phyloP scores from a whole-genome alignment of 2,888 invertebrate genomes.

The Mantis religiosa region DNA sequence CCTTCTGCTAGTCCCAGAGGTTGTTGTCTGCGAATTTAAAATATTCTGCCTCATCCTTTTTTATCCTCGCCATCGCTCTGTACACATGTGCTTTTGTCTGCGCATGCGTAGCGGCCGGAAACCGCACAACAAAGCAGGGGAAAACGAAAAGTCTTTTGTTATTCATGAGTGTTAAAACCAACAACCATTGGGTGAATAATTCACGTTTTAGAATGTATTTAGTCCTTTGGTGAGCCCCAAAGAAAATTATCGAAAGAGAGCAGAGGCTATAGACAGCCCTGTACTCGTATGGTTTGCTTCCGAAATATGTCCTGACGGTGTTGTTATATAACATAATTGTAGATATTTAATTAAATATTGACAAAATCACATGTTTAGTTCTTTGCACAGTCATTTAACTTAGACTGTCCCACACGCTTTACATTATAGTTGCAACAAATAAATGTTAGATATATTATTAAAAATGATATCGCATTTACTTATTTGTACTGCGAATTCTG shows the following conservation, averaged over 20 bases:
- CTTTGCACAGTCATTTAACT: too few relatives aligned
- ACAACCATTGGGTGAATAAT: constrained; percentile 28
- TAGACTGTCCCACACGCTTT: too few relatives aligned
- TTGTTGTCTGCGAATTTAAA: constrained; percentile 19
- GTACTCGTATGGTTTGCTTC: too few relatives aligned
- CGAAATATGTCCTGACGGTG: too few relatives aligned
- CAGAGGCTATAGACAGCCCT: neutral
- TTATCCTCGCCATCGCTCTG: neutral
- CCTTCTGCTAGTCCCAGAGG: neutral
- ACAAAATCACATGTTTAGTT: too few relatives aligned
- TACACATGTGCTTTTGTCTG: neutral
- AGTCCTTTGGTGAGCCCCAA: neutral
- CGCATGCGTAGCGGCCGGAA: neutral
- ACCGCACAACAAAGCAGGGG: neutral
- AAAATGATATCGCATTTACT: too few relatives aligned
- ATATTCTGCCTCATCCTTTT: neutral
- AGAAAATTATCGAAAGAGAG: neutral
- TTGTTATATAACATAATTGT: too few relatives aligned
- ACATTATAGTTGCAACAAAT: too few relatives aligned
- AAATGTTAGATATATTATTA: too few relatives aligned
- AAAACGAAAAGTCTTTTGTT: constrained; percentile 24
- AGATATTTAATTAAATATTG: too few relatives aligned
- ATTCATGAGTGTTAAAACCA: constrained; percentile 31
- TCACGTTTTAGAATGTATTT: constrained; percentile 27
- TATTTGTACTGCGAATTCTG: too few relatives aligned